Base-by-base conservation (phyloP, 2,113 vertebrate genomes). In the Neodontobutis hainanensis region DNA sequence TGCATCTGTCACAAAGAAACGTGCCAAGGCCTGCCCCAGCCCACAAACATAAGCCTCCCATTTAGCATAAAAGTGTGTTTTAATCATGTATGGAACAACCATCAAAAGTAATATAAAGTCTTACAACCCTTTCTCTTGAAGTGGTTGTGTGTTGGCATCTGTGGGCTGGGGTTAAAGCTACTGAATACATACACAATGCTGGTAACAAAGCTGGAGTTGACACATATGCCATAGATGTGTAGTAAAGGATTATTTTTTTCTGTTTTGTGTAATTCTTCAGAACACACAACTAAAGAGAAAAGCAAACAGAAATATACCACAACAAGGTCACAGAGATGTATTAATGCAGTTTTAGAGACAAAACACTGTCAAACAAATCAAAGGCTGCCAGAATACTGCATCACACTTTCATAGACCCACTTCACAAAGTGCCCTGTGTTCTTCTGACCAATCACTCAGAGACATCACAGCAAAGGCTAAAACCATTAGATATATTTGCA, bases 1-100 rank as follows among this genome's bases (percentile, higher is more conserved):
- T 70, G 60, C 49, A 51, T 77, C 65, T 59, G 75, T 75, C 71
- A 52, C 64, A 68, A 70, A 43, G 65, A 52, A 62, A 71, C 71
- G 11, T 47, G 75, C 55, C 49, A 58, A 36, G 73, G 70, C 78
- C 68, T 68, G 86, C 76, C 81, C 49, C 48, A 32, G 9, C 49
- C 38, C 65, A 61, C 36, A 0, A 57, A 48, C 11, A 49, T 42
- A 48, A 56, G 63, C 42, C 62, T 61, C 42, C 48, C 16, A 16
- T 65, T 72, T 61, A 64, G 2, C 50, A 46, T 32, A 38, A 67
- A 59, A 67, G 67, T 82, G 68, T 71, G 68, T 61, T 77, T 62
- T 68, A 44, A n/a, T 42, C 72, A 38, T 40, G 5, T 2, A 16
- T 48, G 40, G 16, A 53, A 36, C 34, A 43, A 1, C 40, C 61